phyloP scores from a whole-genome alignment of 2,113 vertebrate species.

The Sapajus apella region DNA sequence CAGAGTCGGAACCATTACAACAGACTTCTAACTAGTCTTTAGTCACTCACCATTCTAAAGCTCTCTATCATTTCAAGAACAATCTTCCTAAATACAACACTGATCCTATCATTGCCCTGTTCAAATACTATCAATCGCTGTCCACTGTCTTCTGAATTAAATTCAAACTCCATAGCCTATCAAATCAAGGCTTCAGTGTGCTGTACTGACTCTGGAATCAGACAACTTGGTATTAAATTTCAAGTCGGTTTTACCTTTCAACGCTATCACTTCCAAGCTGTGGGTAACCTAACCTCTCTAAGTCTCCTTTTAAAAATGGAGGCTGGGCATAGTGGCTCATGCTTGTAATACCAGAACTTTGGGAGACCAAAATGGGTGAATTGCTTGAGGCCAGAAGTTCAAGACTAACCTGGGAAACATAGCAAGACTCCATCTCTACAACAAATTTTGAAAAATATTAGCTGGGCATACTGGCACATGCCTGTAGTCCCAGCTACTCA shows the following conservation, averaged over 20 bases:
- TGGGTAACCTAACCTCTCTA: neutral
- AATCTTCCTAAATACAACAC: neutral
- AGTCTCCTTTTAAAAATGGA: slow-evolving; percentile 1
- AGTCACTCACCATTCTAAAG: neutral
- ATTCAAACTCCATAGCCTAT: neutral
- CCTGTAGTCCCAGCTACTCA: too few species aligned
- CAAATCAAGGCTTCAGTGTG: neutral
- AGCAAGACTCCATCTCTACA: too few species aligned
- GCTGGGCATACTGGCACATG: too few species aligned
- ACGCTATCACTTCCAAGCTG: neutral
- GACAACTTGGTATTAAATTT: neutral
- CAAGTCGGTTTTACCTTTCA: neutral
- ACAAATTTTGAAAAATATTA: too few species aligned
- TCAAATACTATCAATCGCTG: neutral
- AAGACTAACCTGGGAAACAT: too few species aligned
- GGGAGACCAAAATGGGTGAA: too few species aligned
- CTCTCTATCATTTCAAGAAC: neutral
- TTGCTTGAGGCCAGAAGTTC: too few species aligned
- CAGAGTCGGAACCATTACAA: neutral
- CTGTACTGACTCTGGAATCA: neutral
- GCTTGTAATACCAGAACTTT: too few species aligned
- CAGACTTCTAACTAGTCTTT: neutral
- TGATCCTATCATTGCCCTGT: neutral
- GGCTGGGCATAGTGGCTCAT: too few species aligned
- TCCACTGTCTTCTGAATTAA: slow-evolving; percentile 37